Evolutionary conservation across 2,113 vertebrate species (phyloP).

Genomic region (Opisthocomus hoazin): DNA sequence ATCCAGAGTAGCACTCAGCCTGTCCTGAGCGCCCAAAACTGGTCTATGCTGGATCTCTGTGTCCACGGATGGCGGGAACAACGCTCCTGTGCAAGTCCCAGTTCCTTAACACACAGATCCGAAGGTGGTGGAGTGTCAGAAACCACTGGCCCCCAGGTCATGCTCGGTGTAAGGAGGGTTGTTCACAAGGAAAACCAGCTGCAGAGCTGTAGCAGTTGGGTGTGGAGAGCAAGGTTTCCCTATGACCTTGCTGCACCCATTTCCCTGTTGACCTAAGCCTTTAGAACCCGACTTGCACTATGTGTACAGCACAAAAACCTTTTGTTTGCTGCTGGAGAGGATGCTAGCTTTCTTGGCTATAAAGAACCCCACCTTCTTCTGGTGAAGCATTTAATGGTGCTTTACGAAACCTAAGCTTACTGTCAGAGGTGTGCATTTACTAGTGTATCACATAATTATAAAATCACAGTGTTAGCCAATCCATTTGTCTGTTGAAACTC

Average conservation of each 20-base stretch:
- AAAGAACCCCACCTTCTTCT: neutral
- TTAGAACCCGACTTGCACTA: neutral
- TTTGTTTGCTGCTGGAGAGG: neutral
- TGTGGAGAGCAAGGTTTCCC: neutral
- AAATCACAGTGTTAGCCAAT: neutral
- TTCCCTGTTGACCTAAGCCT: neutral
- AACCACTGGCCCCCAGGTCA: neutral
- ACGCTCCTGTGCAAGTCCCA: neutral
- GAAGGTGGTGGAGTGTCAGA: neutral
- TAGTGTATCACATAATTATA: neutral
- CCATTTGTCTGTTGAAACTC: neutral
- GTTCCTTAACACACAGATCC: neutral
- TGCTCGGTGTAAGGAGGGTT: rapidly evolving
- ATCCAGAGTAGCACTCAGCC: neutral
- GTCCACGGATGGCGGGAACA: neutral
- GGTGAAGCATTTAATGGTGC: neutral
- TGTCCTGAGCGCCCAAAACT: neutral
- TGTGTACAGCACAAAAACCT: neutral
- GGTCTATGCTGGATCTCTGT: neutral
- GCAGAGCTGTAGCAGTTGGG: neutral
- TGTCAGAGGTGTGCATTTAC: neutral
- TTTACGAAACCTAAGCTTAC: neutral
- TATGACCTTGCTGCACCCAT: neutral
- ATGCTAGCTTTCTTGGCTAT: neutral
- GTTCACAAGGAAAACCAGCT: neutral